Base-by-base conservation (phyloP, 2,888 invertebrate species). In the Hartigia nigra region DNA sequence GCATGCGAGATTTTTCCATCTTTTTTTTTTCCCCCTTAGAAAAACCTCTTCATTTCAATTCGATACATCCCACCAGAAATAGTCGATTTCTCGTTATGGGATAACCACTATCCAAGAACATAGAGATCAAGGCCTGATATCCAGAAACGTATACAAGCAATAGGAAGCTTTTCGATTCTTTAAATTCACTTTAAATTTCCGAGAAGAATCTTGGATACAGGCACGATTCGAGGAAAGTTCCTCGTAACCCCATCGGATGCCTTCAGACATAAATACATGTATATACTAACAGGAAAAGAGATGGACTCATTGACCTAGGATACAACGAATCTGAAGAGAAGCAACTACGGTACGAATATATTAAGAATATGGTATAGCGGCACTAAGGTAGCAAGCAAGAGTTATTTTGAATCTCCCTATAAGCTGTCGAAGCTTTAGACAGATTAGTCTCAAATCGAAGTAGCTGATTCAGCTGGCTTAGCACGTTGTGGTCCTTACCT, bases 401-500 rank as follows among this genome's bases (percentile, higher is more conserved):
- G 39, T 4, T 39, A 36, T 70, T 69, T 37, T 77, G 39, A 70
- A 74, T 77, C 77, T 74, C 12, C 39, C 39, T n/a, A 31, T 77
- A 77, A 77, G 74, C 77, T 74, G 74, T 36, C 32, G 74, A 77
- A 74, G 77, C 77, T 75, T 74, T 36, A 69, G 69, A 55, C 77
- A 74, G 74, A 69, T 74, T 77, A 74, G 69, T 69, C 74, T 77
- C 75, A 77, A 77, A 77, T 77, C 75, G 74, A 74, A 55, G 69
- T n/a, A 77, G 75, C 74, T 69, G 34, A 77, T 77, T 36, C 77
- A 77, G 74, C 74, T 74, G 74, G 74, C 37, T 74, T 69, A 74
- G 77, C 31, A 69, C 69, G 74, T 74, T 77, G 77, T 77, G 77
- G 77, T 77, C 12, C 69, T 75, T 74, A 77, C 31, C 74, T 39